Evolutionary conservation across 1,140 invertebrate genomes (phyloP), one percentile per base, ranked within the genome.

Genomic region (Drosophila bocqueti): DNA sequence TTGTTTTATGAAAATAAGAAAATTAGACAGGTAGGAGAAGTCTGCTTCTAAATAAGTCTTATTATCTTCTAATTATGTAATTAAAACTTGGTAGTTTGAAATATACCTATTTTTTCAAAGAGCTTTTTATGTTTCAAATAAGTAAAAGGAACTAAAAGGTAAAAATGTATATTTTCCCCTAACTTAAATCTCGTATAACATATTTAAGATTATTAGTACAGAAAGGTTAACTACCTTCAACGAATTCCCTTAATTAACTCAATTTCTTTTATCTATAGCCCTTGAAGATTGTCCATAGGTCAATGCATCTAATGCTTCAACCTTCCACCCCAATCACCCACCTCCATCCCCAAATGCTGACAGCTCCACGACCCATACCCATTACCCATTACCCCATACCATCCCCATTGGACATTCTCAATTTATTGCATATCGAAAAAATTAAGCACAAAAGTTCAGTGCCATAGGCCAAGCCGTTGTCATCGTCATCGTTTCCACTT

Each of bases 391-490:
- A 60, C 21, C 45, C 15, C 18, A 68, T n/a, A 34, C 55, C 50
- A 74, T 61, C 59, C 62, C 74, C 79, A 52, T 72, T 59, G 73
- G 76, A 58, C 83, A 76, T 81, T 62, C 62, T 66, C 82, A 84
- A 85, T 85, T 85, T 86, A 68, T 81, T 72, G 57, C 71, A 79
- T 87, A 87, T 87, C 81, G 77, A 75, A 79, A 81, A 89, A 90
- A 87, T 90, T 89, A 81, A 89, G 85, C 85, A 89, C 81, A 89
- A 90, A 90, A 90, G 78, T 89, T 89, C 84, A 89, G 83, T 89
- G 83, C 83, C 83, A 87, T 78, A 76, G 76, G 83, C 66, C 71
- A 86, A 69, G 82, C 67, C 69, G 69, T 75, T 64, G 64, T 81
- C 65, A 74, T 42, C 40, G 58, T 55, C 58, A 60, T 67, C 47